Evolutionary conservation across 2,888 invertebrate genomes (phyloP), one percentile per base, ranked within the genome.

Genomic region (Caenorhabditis auriculariae): DNA sequence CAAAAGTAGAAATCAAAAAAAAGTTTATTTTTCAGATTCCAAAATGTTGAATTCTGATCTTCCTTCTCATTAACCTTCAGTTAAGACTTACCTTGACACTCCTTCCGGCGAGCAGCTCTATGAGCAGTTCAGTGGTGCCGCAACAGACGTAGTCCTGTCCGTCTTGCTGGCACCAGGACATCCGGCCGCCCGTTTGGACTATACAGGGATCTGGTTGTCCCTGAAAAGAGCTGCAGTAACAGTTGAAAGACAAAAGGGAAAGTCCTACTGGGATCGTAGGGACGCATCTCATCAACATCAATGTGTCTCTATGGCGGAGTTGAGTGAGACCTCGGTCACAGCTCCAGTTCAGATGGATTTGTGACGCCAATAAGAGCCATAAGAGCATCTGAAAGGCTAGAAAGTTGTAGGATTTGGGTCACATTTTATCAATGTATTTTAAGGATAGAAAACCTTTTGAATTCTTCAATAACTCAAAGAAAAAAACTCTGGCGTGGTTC

Each of bases 121-220:
- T 55, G 3, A 71, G 32, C 12, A 71, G 55, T 32, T 68, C 69
- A 2, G 64, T 58, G 4, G 66, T 60, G 17, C 71, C 71, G 53
- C 71, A 71, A 46, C 71, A 71, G 15, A 71, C 60, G 43, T 62
- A 71, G 28, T 66, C 66, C 38, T 60, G 59, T 2, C 60, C 69
- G 37, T 71, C 68, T 19, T 45, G 59, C 49, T 69, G 69, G 41
- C 71, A 71, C 21, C 56, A 64, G 35, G 66, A 58, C 60, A 66
- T 63, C 51, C 58, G 54, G 9, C 71, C 69, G 17, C 60, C 65
- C 0, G 71, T 69, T 53, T 61, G 64, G 6, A 67, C 56, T 7
- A 69, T 66, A 41, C 71, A 71, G 12, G 68, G 69, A 56, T 71
- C 71, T 21, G 70, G 62, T 32, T 68, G 67, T 15, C 70, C 70